Evolutionary conservation across 2,113 vertebrate genomes (phyloP).

Genomic region (Channa argus): DNA sequence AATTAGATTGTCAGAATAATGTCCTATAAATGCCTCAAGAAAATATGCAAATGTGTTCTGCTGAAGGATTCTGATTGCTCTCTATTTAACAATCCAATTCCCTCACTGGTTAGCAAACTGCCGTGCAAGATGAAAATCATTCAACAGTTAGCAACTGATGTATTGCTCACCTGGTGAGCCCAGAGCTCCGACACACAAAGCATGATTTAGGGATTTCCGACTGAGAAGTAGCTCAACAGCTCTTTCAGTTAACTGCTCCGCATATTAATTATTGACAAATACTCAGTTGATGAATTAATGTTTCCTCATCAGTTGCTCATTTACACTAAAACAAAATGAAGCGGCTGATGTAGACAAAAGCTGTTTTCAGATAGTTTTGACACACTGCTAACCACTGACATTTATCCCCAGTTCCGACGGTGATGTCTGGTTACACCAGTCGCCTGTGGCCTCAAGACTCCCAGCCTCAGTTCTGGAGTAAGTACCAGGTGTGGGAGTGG

Average conservation of each 20-base stretch:
- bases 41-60: conserved; percentile 29
- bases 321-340: conserved; percentile 1
- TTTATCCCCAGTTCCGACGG: conserved; percentile 64
- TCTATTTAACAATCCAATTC: conserved; percentile 24
- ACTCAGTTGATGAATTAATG: conserved; percentile 3
- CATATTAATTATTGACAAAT: conserved; percentile 55
- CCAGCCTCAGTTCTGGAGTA: conserved; percentile 95
- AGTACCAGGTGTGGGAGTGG: conserved; percentile 99
- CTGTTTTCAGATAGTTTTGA: background rate
- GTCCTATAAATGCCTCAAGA: conserved; percentile 20
- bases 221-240: conserved; percentile 31
- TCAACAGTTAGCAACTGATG: conserved; percentile 46
- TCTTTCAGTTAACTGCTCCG: conserved; percentile 29
- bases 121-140: conserved; percentile 41
- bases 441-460: conserved; percentile 89
- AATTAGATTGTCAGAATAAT: conserved; percentile 36
- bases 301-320: conserved; percentile 30
- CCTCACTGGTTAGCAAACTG: conserved; percentile 15
- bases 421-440: conserved; percentile 83
- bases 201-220: conserved; percentile 32
- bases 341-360: background rate
- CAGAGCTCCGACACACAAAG: conserved; percentile 21
- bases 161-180: conserved; percentile 45
- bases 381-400: background rate
- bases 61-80: conserved; percentile 28